phyloP scores from a whole-genome alignment of 30 jellyfish, hydroid and myxozoan genomes.

The Cassiopea xamachana region DNA sequence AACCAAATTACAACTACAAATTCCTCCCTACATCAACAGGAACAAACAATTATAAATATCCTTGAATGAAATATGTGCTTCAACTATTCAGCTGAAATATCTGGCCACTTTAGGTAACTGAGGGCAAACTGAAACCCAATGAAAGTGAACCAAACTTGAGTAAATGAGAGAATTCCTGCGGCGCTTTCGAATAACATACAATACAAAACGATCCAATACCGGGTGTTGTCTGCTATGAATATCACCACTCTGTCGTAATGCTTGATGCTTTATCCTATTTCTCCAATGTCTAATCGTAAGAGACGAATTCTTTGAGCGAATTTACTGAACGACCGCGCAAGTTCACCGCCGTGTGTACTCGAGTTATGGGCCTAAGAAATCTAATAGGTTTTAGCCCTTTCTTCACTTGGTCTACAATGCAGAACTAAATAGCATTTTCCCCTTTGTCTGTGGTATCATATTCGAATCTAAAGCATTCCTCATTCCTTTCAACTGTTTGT shows the following conservation, averaged over 20 bases:
- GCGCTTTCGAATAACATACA: conserved; percentile 3
- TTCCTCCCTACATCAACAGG: background rate
- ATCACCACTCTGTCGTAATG: conserved; percentile 1
- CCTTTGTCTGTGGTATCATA: conserved; percentile 46
- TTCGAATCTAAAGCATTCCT: conserved; percentile 63
- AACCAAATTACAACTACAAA: background rate
- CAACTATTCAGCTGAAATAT: background rate
- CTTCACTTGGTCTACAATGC: conserved; percentile 75
- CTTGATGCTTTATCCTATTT: conserved; percentile 23
- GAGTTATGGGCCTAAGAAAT: conserved; percentile 52
- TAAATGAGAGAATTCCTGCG: background rate
- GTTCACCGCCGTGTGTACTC: conserved; percentile 29
- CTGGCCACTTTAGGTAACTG: background rate
- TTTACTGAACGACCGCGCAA: conserved; percentile 14
- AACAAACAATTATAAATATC: background rate
- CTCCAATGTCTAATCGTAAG: conserved; percentile 5
- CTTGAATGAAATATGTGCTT: background rate
- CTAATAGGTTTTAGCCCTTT: conserved; percentile 46
- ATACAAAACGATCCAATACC: background rate
- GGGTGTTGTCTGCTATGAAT: background rate
- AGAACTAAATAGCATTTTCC: conserved; percentile 72
- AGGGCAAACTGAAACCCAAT: background rate
- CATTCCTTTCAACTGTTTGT: conserved; percentile 70
- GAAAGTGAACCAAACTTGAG: background rate
- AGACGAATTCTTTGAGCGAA: conserved; percentile 14